Evolutionary conservation across 2,888 invertebrate genomes (phyloP).

Genomic region (Pachycephus smyrnensis): DNA sequence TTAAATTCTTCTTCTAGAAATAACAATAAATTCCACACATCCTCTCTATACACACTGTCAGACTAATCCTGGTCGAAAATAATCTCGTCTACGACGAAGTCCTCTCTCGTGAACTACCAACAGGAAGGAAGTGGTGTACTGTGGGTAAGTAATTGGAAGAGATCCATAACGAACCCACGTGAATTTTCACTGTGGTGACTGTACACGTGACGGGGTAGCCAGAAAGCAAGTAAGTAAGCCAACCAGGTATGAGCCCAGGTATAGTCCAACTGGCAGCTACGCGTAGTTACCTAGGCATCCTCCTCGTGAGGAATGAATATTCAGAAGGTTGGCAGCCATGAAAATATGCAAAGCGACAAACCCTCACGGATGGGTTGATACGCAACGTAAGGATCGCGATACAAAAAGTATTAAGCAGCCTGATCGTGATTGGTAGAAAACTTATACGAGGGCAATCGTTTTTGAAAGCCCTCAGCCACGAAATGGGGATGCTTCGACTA

Average conservation of each 20-base stretch:
- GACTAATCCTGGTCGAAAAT: not conserved
- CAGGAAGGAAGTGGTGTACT: not conserved
- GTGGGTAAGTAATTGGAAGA: not conserved
- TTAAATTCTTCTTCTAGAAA: not conserved
- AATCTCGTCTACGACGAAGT: not conserved
- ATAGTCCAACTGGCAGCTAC: not conserved
- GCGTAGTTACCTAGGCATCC: not conserved
- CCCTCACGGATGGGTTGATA: not conserved
- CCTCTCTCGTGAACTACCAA: not conserved
- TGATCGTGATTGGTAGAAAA: not conserved
- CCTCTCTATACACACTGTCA: not conserved
- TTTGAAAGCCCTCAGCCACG: not conserved
- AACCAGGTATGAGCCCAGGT: not conserved
- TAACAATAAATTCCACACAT: not conserved
- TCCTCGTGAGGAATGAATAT: not conserved
- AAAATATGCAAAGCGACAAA: not conserved
- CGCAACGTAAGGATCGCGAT: not conserved
- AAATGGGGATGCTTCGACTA: not conserved
- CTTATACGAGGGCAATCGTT: not conserved
- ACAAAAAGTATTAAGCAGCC: not conserved
- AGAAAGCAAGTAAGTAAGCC: not conserved
- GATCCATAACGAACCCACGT: not conserved
- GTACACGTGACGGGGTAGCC: not conserved
- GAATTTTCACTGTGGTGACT: not conserved
- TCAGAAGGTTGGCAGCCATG: not conserved